Base-by-base conservation (phyloP, 2,797 vertebrate species). In the Psittacula derbiana region DNA sequence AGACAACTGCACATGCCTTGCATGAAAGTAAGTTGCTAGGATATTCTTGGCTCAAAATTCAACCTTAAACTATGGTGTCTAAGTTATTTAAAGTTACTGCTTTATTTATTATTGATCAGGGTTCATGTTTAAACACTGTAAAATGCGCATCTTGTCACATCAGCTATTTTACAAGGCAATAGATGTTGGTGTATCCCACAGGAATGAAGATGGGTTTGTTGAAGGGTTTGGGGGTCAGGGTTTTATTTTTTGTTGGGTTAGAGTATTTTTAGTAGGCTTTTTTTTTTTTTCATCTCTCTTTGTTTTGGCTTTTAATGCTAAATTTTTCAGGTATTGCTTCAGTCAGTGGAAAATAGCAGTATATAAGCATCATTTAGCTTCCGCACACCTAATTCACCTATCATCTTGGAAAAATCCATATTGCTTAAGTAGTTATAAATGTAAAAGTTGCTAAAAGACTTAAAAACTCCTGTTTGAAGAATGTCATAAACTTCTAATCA, bases 1-100 rank as follows among this genome's bases (percentile, higher is more conserved):
- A 87, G 33, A 73, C 31, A 64, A 28, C 49, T 31, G 11, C 23
- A 53, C 0, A 0, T 12, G 18, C 3, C 16, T 60, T 60, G 4
- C 18, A 24, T 15, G 4, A 41, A 50, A 64, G 31, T 3, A 76
- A 70, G 46, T 14, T 55, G 10, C 20, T 46, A 36, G 23, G 55
- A 38, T 47, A 92, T 27, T 31, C 47, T 57, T 27, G 5, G 12
- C 25, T 69, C 30, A 11, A 76, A 44, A 86, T 64, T 67, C 27
- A 55, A 4, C 16, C 25, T 74, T 31, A 69, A 74, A 58, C 15
- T 50, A 10, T 15, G 16, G 13, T 66, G 31, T 44, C 61, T 33
- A 55, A 33, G 17, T 40, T 49, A 60, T 1, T 69, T 25, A 60
- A 93, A 87, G n/a, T 12, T 87, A 44, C 6, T 46, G 4, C 23